These are phyloP conservation scores for Carcharodon carcharias DNA, from an alignment of 2,797 vertebrate species.

Conservation along the genomic window DNA sequence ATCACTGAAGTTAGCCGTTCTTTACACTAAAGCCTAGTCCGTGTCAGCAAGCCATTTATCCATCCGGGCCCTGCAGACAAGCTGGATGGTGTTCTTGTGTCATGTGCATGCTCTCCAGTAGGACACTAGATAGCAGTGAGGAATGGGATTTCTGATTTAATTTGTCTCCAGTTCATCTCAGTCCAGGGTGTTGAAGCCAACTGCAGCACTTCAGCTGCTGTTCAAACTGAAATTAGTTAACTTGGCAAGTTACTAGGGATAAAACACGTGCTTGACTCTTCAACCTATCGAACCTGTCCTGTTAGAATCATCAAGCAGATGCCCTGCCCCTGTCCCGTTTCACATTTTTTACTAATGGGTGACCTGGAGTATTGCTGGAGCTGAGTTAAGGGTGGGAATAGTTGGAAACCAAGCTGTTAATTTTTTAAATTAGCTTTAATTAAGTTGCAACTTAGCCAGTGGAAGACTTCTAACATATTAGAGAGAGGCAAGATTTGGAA, in stretches of 20 bases:
- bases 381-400: neutral
- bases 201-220: neutral
- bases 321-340: neutral
- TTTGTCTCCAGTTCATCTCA: neutral
- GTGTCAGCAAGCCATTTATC: neutral
- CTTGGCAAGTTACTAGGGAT: neutral
- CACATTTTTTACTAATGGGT: neutral
- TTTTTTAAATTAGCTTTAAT: neutral
- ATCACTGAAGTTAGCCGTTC: neutral
- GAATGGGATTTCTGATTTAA: neutral
- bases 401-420: neutral
- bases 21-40: neutral
- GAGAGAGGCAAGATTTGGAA: neutral
- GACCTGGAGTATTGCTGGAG: neutral
- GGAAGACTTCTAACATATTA: neutral
- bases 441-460: neutral
- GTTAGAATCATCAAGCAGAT: too few relatives aligned
- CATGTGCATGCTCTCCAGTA: neutral
- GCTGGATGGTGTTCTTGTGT: neutral
- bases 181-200: neutral
- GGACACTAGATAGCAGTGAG: neutral
- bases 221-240: neutral
- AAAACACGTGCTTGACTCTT: neutral
- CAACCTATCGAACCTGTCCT: too few relatives aligned
- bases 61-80: neutral